phyloP scores from a whole-genome alignment of 1,140 invertebrate species.

The Panagrolaimus sp. region DNA sequence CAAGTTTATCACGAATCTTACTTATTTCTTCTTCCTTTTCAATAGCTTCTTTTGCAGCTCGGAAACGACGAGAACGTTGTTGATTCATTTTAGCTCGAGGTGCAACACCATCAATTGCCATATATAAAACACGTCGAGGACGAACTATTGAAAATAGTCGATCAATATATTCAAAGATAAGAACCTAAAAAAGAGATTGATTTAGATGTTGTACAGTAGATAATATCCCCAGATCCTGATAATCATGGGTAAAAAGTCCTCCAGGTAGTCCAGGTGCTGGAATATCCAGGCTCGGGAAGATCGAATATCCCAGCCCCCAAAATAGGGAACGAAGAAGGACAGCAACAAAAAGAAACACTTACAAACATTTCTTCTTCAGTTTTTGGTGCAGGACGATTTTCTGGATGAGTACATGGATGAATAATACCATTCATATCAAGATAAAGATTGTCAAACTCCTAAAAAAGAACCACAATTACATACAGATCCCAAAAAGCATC shows the following conservation, averaged over 20 bases:
- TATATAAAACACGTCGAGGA: slow-evolving; percentile 88
- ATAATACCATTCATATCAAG: slow-evolving; percentile 99
- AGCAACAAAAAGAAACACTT: no score
- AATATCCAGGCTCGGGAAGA: not conserved
- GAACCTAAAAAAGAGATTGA: slow-evolving; percentile 40
- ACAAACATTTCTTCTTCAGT: slow-evolving; percentile 99
- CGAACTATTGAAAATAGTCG: slow-evolving; percentile 87
- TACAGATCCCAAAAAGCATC: slow-evolving; percentile 92
- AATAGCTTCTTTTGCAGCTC: slow-evolving; percentile 85
- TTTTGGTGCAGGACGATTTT: slow-evolving; percentile 91
- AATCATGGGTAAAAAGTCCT: not conserved
- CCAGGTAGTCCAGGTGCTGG: not conserved
- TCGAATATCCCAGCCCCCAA: not conserved
- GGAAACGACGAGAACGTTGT: slow-evolving; percentile 88
- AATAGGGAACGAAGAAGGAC: not conserved
- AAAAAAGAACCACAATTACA: slow-evolving; percentile 74
- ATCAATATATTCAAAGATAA: slow-evolving; percentile 98
- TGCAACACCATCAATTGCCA: slow-evolving; percentile 98
- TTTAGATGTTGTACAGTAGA: not conserved
- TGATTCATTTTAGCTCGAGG: slow-evolving; percentile 81
- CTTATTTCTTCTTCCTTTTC: slow-evolving; percentile 82
- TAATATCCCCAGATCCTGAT: slow-evolving; percentile 11
- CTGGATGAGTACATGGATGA: slow-evolving; percentile 99
- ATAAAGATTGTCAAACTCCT: slow-evolving; percentile 97
- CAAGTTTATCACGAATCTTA: slow-evolving; percentile 64